Percentiles rank a stretch among this genome's conserved stretches.
Evolutionary conservation across 2,888 invertebrate species (phyloP).

Genomic region (Cephus rjabovi): DNA sequence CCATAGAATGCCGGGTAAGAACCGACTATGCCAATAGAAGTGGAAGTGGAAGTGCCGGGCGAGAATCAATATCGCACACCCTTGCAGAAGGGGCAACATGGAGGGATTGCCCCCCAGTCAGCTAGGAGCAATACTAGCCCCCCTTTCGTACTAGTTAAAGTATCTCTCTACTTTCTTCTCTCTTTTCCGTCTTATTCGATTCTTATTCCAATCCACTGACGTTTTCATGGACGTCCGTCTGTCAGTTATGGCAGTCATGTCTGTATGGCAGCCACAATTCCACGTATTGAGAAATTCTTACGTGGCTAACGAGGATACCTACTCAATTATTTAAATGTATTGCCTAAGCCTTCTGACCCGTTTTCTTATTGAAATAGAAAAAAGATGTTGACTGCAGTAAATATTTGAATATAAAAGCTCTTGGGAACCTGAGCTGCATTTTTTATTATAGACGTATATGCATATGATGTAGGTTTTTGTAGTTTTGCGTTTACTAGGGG

Average conservation of each 20-base stretch:
- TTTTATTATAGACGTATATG: neutral
- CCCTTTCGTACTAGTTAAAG: neutral
- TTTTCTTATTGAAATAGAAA: neutral
- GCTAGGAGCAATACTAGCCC: neutral
- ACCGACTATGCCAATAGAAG: slow-evolving; percentile 24
- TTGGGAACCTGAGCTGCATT: neutral
- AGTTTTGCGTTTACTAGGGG: neutral
- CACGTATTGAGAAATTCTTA: neutral
- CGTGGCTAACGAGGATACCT: neutral
- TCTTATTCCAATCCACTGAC: neutral
- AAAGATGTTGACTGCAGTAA: neutral
- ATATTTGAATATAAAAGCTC: neutral
- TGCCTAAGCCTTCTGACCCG: neutral
- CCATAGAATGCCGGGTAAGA: slow-evolving; percentile 31
- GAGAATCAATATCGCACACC: slow-evolving; percentile 54
- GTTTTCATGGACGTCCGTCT: neutral
- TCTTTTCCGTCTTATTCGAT: neutral
- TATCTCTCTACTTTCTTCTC: neutral
- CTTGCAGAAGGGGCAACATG: slow-evolving; percentile 7
- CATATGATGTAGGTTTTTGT: neutral
- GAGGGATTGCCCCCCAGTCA: slow-evolving; percentile 4
- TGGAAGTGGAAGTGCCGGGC: slow-evolving; percentile 35
- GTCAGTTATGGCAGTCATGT: neutral
- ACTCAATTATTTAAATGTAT: neutral
- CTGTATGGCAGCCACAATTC: neutral